Evolutionary conservation across 1,140 invertebrate genomes (phyloP).

Genomic region (Hylaeus volcanicus): DNA sequence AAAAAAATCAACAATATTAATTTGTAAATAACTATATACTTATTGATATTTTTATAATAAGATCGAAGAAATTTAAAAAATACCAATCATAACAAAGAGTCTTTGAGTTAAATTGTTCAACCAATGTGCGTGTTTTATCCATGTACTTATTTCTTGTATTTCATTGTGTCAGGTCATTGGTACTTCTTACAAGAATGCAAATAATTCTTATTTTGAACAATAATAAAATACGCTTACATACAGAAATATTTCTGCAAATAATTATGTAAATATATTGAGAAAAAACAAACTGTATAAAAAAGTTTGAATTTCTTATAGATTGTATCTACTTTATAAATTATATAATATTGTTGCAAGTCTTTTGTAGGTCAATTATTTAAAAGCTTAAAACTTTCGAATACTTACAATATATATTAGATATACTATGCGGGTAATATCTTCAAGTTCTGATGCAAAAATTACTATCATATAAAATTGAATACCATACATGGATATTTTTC

Average conservation of each 20-base stretch:
- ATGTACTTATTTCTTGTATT: constrained; percentile 9
- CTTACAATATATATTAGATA: constrained; percentile 30
- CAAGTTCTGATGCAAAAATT: constrained; percentile 38
- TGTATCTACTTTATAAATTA: constrained; percentile 23
- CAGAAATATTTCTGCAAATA: constrained; percentile 2
- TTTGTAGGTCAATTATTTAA: constrained; percentile 30
- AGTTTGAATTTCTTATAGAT: neutral
- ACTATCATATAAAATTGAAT: constrained; percentile 21
- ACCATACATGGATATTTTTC: neutral
- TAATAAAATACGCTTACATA: neutral
- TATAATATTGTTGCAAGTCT: constrained; percentile 31
- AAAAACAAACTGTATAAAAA: constrained; percentile 16
- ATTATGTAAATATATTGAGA: constrained; percentile 16
- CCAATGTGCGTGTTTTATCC: constrained; percentile 44
- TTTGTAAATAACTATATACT: constrained; percentile 42
- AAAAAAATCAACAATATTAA: constrained; percentile 45
- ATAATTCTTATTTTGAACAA: neutral
- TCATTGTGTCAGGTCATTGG: constrained; percentile 1
- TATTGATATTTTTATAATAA: constrained; percentile 38
- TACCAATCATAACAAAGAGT: constrained; percentile 30
- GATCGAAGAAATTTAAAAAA: constrained; percentile 33
- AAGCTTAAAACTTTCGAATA: constrained; percentile 18
- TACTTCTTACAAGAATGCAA: neutral
- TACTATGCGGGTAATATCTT: constrained; percentile 5
- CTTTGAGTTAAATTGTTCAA: constrained; percentile 10